These are phyloP conservation scores for Oncorhynchus tshawytscha DNA, from an alignment of 2,113 vertebrate species.

Conservation along the genomic window DNA sequence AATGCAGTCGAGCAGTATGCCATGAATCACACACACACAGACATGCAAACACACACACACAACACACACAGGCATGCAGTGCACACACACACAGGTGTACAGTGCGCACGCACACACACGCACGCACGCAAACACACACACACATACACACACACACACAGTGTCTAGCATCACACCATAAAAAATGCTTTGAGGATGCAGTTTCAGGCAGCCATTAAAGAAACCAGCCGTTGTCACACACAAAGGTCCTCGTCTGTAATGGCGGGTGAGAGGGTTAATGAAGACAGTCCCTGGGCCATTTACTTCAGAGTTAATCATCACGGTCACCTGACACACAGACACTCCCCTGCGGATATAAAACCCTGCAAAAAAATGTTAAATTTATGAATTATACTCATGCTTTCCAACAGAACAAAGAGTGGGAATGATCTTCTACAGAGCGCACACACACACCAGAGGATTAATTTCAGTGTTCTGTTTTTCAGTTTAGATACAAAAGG, in stretches of 20 bases:
- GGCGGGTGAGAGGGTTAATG: slow-evolving; percentile 41
- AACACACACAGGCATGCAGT: not conserved
- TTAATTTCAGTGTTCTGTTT: not conserved
- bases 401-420: slow-evolving; percentile 9
- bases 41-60: not conserved
- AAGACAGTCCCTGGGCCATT: slow-evolving; percentile 35
- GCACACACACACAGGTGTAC: not conserved
- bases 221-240: slow-evolving; percentile 17
- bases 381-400: slow-evolving; percentile 36
- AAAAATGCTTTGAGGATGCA: slow-evolving; percentile 1
- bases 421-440: slow-evolving; percentile 1
- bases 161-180: too few relatives aligned
- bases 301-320: slow-evolving; percentile 29
- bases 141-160: not conserved
- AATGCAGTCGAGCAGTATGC: not conserved
- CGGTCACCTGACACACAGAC: slow-evolving; percentile 25
- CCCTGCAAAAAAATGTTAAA: slow-evolving; percentile 29
- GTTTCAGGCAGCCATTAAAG: slow-evolving; percentile 14
- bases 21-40: not conserved
- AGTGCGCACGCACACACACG: too few relatives aligned
- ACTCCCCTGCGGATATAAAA: slow-evolving; percentile 15
- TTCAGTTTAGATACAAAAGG: not conserved
- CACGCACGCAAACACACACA: not conserved
- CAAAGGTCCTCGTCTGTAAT: slow-evolving; percentile 28
- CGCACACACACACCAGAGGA: not conserved